Base-by-base conservation (phyloP, 2,797 vertebrate genomes). In the Galaxias olidus region DNA sequence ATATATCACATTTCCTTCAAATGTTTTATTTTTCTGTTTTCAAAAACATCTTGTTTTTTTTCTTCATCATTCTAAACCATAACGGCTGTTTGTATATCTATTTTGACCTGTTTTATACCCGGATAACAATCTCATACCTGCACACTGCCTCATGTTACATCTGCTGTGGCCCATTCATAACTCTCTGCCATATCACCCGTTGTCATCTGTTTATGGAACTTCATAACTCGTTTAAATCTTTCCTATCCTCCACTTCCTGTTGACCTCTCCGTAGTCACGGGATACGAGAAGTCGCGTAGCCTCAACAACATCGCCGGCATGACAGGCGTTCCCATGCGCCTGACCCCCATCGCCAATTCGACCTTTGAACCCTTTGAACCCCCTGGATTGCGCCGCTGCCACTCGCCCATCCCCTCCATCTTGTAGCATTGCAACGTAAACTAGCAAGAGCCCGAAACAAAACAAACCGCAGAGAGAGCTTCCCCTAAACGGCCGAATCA, bases 231-330 rank as follows among this genome's bases (percentile, higher is more conserved):
- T 64, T n/a, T 19, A 54, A 42, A 53, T 42, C 57, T 59, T 12
- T 51, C 47, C 46, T 10, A 1, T 62, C 62, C 4, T 41, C 42
- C 1, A 19, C 9, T 0, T 42, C 45, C 51, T 15, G 14, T 44
- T 7, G 19, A 9, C 30, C 6, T 41, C 48, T 10, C 12, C 71
- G 63, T 74, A 92, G 91, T 87, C 66, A 87, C 93, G 78, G 94
- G 95, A 91, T 97, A 96, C 77, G 95, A 97, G 90, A 96, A 96
- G 89, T 96, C 95, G 46, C 94, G 95, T 85, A 97, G 95, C 83
- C 92, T 97, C 82, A 96, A 96, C 90, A 97, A 96, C 90, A 96
- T 97, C 85, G 94, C 94, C 4, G 94, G 94, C 84, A 91, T 95
- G 91, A 93, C 88, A 8, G 94, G 93, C 59, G 92, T 90, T 60